phyloP scores from a whole-genome alignment of 2,797 vertebrate species.

The Danio albolineatus region DNA sequence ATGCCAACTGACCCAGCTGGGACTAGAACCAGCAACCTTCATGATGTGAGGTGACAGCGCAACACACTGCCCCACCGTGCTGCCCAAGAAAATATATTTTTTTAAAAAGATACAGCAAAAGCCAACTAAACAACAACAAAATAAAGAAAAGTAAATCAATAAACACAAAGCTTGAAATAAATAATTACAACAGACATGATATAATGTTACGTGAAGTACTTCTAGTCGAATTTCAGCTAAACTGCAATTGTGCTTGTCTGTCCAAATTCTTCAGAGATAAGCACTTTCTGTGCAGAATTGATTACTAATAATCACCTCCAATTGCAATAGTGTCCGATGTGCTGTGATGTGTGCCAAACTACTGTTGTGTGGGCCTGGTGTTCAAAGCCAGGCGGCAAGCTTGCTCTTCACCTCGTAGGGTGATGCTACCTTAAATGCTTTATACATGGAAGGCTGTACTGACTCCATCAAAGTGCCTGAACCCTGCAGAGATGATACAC shows the following conservation, averaged over 20 bases:
- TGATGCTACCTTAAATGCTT: conserved; percentile 25
- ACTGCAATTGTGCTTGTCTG: too few species aligned
- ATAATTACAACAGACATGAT: too few species aligned
- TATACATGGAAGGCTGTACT: conserved; percentile 30
- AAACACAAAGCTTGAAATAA: too few species aligned
- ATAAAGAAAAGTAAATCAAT: too few species aligned
- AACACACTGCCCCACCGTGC: too few species aligned
- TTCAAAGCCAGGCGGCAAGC: conserved; percentile 3
- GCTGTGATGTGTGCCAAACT: not conserved
- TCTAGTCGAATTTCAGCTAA: not conserved
- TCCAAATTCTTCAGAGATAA: not conserved
- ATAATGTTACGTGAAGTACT: not conserved
- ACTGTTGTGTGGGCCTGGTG: not conserved
- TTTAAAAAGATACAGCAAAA: too few species aligned
- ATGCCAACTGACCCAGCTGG: too few species aligned
- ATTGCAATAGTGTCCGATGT: not conserved
- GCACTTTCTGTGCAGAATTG: not conserved
- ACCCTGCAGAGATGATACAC: conserved; percentile 32
- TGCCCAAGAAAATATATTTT: too few species aligned
- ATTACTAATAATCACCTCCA: not conserved
- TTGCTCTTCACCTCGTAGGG: not conserved
- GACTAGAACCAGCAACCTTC: too few species aligned
- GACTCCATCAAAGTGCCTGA: conserved; percentile 13
- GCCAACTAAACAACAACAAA: too few species aligned
- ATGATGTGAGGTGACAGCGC: too few species aligned